A percentile compares a stretch with the other conserved stretches of the same genome.
These are phyloP conservation scores for Drymodes brunneopygia DNA, from an alignment of 2,113 vertebrate species.

Conservation along the genomic window DNA sequence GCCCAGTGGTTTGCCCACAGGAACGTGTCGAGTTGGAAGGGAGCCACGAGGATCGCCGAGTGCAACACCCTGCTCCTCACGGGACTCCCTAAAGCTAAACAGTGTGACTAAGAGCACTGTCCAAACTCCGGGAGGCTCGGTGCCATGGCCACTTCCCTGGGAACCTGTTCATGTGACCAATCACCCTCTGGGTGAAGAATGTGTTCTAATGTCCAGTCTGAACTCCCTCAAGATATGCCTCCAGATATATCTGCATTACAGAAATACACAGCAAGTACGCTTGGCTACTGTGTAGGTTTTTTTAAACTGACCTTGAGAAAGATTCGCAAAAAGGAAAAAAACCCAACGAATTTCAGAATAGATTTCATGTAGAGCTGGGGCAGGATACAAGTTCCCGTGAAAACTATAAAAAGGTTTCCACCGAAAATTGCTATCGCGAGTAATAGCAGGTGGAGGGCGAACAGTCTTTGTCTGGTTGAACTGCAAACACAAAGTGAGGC, in stretches of 20 bases:
- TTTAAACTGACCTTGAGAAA: neutral
- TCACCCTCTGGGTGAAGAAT: neutral
- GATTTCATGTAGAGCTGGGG: neutral
- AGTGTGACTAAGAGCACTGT: neutral
- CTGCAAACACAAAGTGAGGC: neutral
- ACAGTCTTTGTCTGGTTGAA: neutral
- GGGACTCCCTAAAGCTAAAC: neutral
- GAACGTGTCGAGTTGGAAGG: neutral
- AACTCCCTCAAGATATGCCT: neutral
- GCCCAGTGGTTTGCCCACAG: fast-evolving
- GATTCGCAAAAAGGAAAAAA: neutral
- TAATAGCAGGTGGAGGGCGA: fast-evolving
- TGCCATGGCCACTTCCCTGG: fast-evolving
- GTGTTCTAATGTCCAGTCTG: neutral
- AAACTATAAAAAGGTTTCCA: neutral
- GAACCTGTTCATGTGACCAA: fast-evolving
- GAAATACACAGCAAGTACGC: fast-evolving
- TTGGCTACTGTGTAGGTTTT: neutral
- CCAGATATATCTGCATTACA: neutral
- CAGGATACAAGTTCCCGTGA: neutral
- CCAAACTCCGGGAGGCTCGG: no score
- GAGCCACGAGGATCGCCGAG: fast-evolving
- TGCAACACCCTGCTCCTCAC: neutral
- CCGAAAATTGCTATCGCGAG: fast-evolving
- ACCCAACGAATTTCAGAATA: neutral